A percentile compares a stretch with the other conserved stretches of the same genome.
Conservation (phyloP, 2,113 vertebrate genomes). For the Dendrocopos noguchii region DNA sequence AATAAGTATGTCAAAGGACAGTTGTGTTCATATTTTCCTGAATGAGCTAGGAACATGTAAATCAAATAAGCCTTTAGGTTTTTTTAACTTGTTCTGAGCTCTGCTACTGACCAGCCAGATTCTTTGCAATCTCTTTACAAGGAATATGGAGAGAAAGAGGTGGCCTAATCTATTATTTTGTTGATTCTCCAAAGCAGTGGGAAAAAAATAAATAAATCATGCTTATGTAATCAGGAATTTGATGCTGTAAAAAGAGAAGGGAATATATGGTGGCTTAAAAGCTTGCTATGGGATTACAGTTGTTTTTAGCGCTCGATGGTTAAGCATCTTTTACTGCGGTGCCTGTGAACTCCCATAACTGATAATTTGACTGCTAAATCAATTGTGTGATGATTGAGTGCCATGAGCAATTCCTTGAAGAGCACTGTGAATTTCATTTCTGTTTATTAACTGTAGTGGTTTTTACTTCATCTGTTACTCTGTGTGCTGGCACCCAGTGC, state of each 20-base stretch:
- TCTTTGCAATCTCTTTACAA: neutral
- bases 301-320: conserved; percentile 37
- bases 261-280: conserved; percentile 28
- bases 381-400: neutral
- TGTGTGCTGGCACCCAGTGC: neutral
- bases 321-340: neutral
- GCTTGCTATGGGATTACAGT: neutral
- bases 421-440: neutral
- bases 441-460: neutral
- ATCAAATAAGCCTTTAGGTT: neutral
- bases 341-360: conserved; percentile 1
- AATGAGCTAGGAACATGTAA: neutral
- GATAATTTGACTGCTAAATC: neutral
- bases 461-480: neutral
- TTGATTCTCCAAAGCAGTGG: neutral
- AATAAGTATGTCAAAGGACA: neutral
- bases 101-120: neutral
- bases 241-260: neutral
- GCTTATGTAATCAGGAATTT: conserved; percentile 23
- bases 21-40: neutral
- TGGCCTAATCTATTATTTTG: neutral
- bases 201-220: neutral
- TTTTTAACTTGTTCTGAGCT: neutral
- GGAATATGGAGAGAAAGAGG: neutral
- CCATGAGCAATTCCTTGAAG: neutral